These are phyloP conservation scores for Erebia palarica DNA, from an alignment of 2,888 invertebrate species.

Conservation along the genomic window DNA sequence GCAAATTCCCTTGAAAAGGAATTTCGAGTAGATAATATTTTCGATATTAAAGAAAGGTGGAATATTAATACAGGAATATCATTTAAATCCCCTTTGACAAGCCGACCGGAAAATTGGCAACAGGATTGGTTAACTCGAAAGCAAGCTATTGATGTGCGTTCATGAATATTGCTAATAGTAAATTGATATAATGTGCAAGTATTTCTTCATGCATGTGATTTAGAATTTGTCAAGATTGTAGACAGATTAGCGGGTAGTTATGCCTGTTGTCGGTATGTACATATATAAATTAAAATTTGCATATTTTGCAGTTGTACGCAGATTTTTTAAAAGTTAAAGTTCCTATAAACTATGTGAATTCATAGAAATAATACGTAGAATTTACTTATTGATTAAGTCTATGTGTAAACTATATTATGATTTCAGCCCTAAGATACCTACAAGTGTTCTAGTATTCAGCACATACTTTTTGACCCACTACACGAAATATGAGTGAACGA, in stretches of 20 bases:
- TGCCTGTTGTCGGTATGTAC: too few relatives aligned
- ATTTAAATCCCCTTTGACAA: conserved; percentile 21
- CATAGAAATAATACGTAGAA: too few relatives aligned
- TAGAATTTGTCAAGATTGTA: neutral
- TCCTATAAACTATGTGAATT: too few relatives aligned
- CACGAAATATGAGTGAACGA: too few relatives aligned
- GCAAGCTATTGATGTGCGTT: conserved; percentile 14
- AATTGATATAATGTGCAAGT: conserved; percentile 12
- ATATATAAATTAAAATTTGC: too few relatives aligned
- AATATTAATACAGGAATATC: conserved; percentile 13
- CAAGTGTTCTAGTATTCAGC: too few relatives aligned
- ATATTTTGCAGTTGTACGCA: too few relatives aligned
- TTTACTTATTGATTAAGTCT: too few relatives aligned
- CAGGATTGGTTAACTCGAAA: conserved; percentile 17
- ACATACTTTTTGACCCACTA: too few relatives aligned
- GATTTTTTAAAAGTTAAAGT: too few relatives aligned
- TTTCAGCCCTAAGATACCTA: too few relatives aligned
- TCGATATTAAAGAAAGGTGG: conserved; percentile 8
- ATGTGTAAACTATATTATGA: too few relatives aligned
- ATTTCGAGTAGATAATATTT: neutral
- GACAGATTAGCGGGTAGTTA: neutral
- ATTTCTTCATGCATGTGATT: conserved; percentile 13
- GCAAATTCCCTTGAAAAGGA: conserved; percentile 6
- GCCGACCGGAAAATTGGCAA: conserved; percentile 18
- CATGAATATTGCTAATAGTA: conserved; percentile 16